Conservation (phyloP, 2,113 vertebrate species). For the Hystrix cristata region DNA sequence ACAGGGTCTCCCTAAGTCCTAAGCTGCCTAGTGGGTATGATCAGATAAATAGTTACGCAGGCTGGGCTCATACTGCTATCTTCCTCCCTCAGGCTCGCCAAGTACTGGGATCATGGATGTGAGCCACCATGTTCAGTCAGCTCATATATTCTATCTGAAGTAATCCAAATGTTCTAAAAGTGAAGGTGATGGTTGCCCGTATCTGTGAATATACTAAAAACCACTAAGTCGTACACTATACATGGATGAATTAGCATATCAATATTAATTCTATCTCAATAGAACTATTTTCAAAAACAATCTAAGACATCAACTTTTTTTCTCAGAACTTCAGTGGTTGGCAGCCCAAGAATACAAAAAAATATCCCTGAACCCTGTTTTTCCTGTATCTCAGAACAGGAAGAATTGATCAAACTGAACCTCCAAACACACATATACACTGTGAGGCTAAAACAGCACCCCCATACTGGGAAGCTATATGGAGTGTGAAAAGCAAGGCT, state of each 20-base stretch:
- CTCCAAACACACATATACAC: not conserved
- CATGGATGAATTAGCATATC: not conserved
- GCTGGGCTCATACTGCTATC: not conserved
- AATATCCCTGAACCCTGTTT: not conserved
- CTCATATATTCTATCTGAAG: not conserved
- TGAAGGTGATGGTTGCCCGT: not conserved
- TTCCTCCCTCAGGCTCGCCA: not conserved
- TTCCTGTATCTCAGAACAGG: not conserved
- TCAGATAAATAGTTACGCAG: not conserved
- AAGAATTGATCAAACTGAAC: not conserved
- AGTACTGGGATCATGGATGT: not conserved
- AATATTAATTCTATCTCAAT: not conserved
- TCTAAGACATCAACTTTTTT: not conserved
- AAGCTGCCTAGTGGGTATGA: not conserved
- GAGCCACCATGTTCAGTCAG: not conserved
- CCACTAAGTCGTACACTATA: not conserved
- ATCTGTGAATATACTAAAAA: not conserved
- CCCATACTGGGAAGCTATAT: not conserved
- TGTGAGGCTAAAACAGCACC: not conserved
- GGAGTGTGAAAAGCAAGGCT: not conserved
- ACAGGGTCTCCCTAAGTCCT: not conserved
- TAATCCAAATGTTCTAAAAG: not conserved
- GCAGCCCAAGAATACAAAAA: not conserved
- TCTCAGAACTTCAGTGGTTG: not conserved
- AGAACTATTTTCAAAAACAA: not conserved